Evolutionary conservation across 2,113 vertebrate species (phyloP).

Genomic region (Larimichthys polyactis): DNA sequence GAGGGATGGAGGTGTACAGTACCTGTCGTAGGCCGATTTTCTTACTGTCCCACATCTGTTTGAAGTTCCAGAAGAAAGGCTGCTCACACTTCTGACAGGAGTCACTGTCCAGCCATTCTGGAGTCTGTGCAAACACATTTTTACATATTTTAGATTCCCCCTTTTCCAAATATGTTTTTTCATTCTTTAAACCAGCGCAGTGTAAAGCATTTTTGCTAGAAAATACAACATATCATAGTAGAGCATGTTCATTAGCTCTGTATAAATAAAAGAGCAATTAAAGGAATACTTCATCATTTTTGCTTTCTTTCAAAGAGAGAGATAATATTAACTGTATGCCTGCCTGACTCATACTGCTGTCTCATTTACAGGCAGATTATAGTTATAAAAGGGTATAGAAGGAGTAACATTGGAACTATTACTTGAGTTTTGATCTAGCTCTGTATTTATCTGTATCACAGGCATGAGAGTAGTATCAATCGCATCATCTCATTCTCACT

Average conservation of each 20-base stretch:
- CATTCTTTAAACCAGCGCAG: not conserved
- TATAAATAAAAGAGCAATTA: not conserved
- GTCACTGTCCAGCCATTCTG: conserved; percentile 97
- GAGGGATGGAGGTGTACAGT: not conserved
- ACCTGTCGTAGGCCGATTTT: conserved; percentile 98
- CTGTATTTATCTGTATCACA: too few species aligned
- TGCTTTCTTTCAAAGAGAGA: not conserved
- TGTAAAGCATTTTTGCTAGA: not conserved
- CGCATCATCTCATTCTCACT: not conserved
- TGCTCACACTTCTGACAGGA: conserved; percentile 99
- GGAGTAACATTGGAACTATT: not conserved
- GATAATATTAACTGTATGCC: not conserved
- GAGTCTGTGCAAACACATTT: conserved; percentile 86
- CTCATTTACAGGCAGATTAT: not conserved
- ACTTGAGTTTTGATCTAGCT: not conserved
- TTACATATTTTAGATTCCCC: not conserved
- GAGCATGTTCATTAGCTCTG: not conserved
- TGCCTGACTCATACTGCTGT: not conserved
- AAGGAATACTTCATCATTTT: not conserved
- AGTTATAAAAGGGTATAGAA: not conserved
- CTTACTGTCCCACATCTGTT: conserved; percentile 99
- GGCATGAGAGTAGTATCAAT: not conserved
- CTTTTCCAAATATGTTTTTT: not conserved
- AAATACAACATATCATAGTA: not conserved
- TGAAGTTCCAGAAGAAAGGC: conserved; percentile 99